phyloP scores from a whole-genome alignment of 1,140 invertebrate genomes.

The Philotrypesis tridentata region DNA sequence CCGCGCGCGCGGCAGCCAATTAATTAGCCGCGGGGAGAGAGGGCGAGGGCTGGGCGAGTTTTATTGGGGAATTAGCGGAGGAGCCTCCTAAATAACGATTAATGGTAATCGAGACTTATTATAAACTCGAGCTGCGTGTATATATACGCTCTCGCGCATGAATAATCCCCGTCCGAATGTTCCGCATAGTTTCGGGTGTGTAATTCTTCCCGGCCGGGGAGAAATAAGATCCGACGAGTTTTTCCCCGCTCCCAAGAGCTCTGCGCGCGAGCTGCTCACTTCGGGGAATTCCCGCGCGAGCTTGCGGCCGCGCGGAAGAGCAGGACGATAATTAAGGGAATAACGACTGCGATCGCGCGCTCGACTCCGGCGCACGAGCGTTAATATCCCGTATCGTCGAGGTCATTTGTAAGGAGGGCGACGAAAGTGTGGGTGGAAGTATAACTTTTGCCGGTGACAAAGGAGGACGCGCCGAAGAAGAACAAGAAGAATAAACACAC shows the following conservation, averaged over 20 bases:
- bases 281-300: constrained; percentile 19
- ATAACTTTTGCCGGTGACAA: too few relatives aligned
- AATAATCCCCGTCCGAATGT: constrained; percentile 28
- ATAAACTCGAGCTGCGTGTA: constrained; percentile 17
- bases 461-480: neutral
- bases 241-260: too few relatives aligned
- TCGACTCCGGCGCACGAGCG: neutral
- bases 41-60: neutral
- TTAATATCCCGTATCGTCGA: constrained; percentile 35
- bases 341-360: constrained; percentile 22
- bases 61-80: neutral
- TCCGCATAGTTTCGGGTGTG: constrained; percentile 27
- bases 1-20: constrained; percentile 10
- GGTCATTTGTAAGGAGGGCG: constrained; percentile 25
- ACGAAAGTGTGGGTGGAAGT: too few relatives aligned
- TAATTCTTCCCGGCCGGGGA: neutral
- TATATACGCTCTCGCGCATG: neutral
- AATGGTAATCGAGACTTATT: constrained; percentile 49
- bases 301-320: neutral
- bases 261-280: neutral
- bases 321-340: constrained; percentile 37
- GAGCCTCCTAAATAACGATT: constrained; percentile 45
- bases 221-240: constrained; percentile 7
- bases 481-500: neutral
- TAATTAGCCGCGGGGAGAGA: constrained; percentile 34